These are phyloP conservation scores for Orchestia grillus DNA, from an alignment of 1,140 invertebrate genomes.

Conservation along the genomic window DNA sequence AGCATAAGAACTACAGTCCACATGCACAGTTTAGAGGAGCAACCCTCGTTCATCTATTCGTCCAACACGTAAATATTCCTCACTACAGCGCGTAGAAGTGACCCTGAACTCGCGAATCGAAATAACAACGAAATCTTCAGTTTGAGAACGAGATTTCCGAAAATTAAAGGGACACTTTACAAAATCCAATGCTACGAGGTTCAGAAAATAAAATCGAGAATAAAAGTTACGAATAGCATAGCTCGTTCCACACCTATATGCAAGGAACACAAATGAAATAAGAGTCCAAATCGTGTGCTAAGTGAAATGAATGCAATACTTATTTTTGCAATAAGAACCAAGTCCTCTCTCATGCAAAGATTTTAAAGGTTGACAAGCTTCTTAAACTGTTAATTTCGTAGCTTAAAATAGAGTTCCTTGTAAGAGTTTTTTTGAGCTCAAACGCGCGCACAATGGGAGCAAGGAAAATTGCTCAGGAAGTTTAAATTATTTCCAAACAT, in stretches of 20 bases:
- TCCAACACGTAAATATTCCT: not conserved
- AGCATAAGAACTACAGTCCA: too few relatives aligned
- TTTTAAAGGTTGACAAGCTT: too few relatives aligned
- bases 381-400: too few relatives aligned
- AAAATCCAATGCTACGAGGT: not conserved
- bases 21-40: not conserved
- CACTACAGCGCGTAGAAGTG: not conserved
- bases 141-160: not conserved
- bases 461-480: not conserved
- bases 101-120: not conserved
- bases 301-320: too few relatives aligned
- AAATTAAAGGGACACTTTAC: not conserved
- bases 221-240: not conserved
- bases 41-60: not conserved
- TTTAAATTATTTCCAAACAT: not conserved
- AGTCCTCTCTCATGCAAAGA: too few relatives aligned
- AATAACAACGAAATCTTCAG: not conserved
- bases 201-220: not conserved
- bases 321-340: too few relatives aligned
- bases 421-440: too few relatives aligned
- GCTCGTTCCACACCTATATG: not conserved
- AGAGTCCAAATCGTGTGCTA: too few relatives aligned
- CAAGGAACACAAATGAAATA: not conserved
- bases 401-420: too few relatives aligned
- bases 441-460: too few relatives aligned